phyloP scores from a whole-genome alignment of 2,888 invertebrate species.

The Dioctria linearis region DNA sequence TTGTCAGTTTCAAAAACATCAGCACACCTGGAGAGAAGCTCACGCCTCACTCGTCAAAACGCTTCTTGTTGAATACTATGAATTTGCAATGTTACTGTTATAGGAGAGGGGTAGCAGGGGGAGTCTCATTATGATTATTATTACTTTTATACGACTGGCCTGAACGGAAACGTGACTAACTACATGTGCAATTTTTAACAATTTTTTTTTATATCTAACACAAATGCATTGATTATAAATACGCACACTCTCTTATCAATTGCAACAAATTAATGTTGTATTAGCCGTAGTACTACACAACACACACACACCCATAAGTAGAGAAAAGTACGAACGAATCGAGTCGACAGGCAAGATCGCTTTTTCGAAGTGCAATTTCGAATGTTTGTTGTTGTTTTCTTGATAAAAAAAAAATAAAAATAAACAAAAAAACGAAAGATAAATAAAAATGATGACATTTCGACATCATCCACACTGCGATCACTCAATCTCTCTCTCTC shows the following conservation, averaged over 20 bases:
- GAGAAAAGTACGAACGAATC: background rate
- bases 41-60: background rate
- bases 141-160: background rate
- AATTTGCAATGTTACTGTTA: slow-evolving; percentile 41
- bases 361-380: slow-evolving; percentile 41
- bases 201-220: no score
- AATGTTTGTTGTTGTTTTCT: background rate
- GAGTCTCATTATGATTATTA: no score
- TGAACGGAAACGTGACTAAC: slow-evolving; percentile 6
- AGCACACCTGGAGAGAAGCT: slow-evolving; percentile 1
- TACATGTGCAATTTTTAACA: no score
- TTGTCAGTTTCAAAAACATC: no score
- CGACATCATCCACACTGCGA: background rate
- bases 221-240: no score
- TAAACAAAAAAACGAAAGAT: background rate
- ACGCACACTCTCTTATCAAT: background rate
- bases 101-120: no score
- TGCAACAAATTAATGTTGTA: background rate
- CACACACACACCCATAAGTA: background rate
- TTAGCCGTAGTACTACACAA: no score
- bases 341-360: background rate
- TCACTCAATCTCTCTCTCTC: no score
- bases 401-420: background rate
- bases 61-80: background rate
- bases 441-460: slow-evolving; percentile 31